Evolutionary conservation across 2,113 vertebrate genomes (phyloP), one percentile per base, ranked within the genome.

Genomic region (Coptodon bakossiorum): DNA sequence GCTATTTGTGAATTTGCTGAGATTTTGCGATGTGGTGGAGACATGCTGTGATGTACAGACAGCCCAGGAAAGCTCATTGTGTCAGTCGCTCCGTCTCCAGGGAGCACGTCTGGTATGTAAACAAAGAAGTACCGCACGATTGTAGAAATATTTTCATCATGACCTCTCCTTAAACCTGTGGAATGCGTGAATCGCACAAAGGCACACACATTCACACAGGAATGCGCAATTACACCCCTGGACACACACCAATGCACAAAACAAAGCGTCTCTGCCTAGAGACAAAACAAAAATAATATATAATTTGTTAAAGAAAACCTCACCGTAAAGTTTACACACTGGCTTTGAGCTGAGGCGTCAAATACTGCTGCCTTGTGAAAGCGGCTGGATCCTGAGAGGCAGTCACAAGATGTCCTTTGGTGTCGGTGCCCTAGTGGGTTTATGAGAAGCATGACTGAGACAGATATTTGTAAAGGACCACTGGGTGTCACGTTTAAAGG

Each of bases 31-130:
- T 80, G 53, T 52, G 80, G 43, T 57, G 1, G 31, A 85, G 80
- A 48, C 90, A 50, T 6, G 68, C 78, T 87, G 86, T 6, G 79
- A 86, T 87, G 85, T 54, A 83, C 85, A 90, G 86, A 89, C 93
- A 82, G 83, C 34, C 68, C 56, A 29, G 86, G 66, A 63, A 6
- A 76, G 89, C 85, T 63, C 14, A 66, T 82, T 92, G 90, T 89
- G 91, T 85, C 88, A 90, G 90, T 92, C 52, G 14, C 84, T 88
- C 76, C 6, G 86, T 92, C 90, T 93, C 93, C 89, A 79, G 9
- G 90, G 89, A 91, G 89, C 89, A 88, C 0, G 89, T 92, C 88
- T 93, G 91, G 94, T 88, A 94, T 95, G 92, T 91, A 92, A 95
- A 94, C 88, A 90, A 80, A 82, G 83, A 90, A 88, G 85, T 91